phyloP scores from a whole-genome alignment of 2,888 invertebrate genomes.

The Epinotia bilunana region DNA sequence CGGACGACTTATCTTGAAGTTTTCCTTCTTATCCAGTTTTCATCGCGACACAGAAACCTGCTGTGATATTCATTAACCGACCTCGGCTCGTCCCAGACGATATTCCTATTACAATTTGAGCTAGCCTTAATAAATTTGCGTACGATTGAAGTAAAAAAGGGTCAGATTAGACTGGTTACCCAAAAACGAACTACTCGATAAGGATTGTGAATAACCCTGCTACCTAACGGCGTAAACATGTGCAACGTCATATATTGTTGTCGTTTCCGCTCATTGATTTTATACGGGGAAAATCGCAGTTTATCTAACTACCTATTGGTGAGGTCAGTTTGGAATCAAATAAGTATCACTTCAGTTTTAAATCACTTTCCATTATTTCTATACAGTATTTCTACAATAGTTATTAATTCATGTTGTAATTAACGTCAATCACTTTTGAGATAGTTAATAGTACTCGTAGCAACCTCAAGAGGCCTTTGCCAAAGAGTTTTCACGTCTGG shows the following conservation, averaged over 20 bases:
- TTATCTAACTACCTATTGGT: background rate
- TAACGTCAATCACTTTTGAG: too few relatives aligned
- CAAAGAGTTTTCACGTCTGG: too few relatives aligned
- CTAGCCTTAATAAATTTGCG: background rate
- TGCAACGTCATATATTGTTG: constrained; percentile 10
- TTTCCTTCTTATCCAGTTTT: constrained; percentile 15
- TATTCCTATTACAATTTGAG: background rate
- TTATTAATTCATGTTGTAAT: too few relatives aligned
- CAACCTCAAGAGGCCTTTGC: too few relatives aligned
- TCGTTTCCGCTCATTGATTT: constrained; percentile 5
- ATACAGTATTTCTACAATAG: too few relatives aligned
- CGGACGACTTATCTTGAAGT: constrained; percentile 21
- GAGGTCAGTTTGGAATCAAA: too few relatives aligned
- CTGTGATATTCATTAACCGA: background rate
- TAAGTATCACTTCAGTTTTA: too few relatives aligned
- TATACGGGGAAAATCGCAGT: background rate
- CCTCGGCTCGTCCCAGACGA: background rate
- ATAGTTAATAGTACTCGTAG: too few relatives aligned
- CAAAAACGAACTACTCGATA: background rate
- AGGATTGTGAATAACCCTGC: background rate
- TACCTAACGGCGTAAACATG: constrained; percentile 6
- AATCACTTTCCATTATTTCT: too few relatives aligned
- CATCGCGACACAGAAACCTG: constrained; percentile 17
- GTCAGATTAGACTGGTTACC: background rate
- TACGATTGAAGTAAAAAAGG: background rate